These are phyloP conservation scores for Paradoxurus hermaphroditus DNA, from an alignment of 2,113 vertebrate species.

Conservation along the genomic window DNA sequence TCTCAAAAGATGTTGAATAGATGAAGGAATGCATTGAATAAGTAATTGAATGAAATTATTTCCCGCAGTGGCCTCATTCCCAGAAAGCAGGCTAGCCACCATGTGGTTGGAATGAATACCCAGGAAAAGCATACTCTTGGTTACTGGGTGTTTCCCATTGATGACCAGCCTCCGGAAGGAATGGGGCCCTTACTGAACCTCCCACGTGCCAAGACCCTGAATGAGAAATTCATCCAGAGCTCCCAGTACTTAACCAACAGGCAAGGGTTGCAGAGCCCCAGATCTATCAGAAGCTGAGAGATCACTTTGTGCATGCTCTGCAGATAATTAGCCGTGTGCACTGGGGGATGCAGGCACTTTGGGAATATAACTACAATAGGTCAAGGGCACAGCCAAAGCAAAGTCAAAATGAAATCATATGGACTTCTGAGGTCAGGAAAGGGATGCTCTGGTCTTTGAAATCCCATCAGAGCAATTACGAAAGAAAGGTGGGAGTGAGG, in stretches of 20 bases:
- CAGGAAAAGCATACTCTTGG: background rate
- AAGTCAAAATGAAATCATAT: conserved; percentile 38
- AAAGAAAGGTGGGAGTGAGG: background rate
- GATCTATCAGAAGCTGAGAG: background rate
- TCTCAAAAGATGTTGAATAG: background rate
- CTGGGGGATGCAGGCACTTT: conserved; percentile 10
- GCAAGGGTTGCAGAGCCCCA: background rate
- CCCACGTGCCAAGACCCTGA: background rate
- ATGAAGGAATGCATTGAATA: background rate
- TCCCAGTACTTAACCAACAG: background rate
- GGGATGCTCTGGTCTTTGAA: conserved; percentile 12
- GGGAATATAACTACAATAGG: conserved; percentile 49
- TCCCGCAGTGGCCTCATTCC: background rate
- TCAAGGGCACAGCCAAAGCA: conserved; percentile 38
- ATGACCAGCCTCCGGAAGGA: background rate
- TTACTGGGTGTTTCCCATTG: background rate
- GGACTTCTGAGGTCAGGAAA: conserved; percentile 23
- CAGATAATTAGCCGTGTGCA: conserved; percentile 13
- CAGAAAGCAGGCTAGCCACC: background rate
- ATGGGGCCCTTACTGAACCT: background rate
- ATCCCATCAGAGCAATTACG: conserved; percentile 41
- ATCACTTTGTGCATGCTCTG: background rate
- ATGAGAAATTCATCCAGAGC: background rate
- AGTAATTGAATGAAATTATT: background rate
- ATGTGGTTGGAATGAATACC: background rate